Evolutionary conservation across 2,888 invertebrate genomes (phyloP), one percentile per base, ranked within the genome.

Genomic region (Tetanocera ferruginea): DNA sequence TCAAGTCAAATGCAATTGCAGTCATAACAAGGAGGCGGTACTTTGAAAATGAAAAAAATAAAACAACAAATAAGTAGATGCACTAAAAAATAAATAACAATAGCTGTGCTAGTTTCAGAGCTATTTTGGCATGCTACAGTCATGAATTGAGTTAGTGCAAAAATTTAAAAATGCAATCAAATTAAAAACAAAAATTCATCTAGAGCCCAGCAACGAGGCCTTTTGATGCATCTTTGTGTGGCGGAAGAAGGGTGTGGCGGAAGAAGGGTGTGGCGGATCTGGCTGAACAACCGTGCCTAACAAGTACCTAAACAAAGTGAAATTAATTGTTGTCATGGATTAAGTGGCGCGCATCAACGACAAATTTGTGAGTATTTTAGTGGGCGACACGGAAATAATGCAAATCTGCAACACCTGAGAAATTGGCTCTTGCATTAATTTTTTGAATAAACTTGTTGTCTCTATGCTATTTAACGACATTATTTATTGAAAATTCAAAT

Each of bases 291-390:
- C 5, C 17, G 71, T 6, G 60, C 23, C 37, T 37, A 72, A 60
- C 60, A 60, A 60, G 57, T 14, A 37, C 25, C 60, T 43, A 23
- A n/a, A n/a, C 43, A 34, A 60, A 57, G 72, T 57, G 37, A 72
- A 69, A 60, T 72, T 69, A 72, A 76, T 76, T 75, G 76, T 72
- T 82, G 70, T 66, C 80, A 76, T 71, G 81, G 78, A 81, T 83
- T 83, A 83, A 83, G 82, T 82, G 82, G 78, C 79, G 81, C 49
- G 80, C 64, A 75, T 76, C 79, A 78, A 80, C 79, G 79, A 81
- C 78, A 83, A 81, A 83, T 83, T 83, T 83, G 82, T 82, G 64
- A 72, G 79, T 74, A 74, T 34, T 69, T 34, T 79, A 76, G 67
- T 37, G 76, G 76, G 78, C 78, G 76, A 81, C 51, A 60, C 28